Percentiles rank a stretch among this genome's conserved stretches.
These are phyloP conservation scores for Stenopsyche tienmushanensis DNA, from an alignment of 1,140 invertebrate genomes.

Conservation along the genomic window DNA sequence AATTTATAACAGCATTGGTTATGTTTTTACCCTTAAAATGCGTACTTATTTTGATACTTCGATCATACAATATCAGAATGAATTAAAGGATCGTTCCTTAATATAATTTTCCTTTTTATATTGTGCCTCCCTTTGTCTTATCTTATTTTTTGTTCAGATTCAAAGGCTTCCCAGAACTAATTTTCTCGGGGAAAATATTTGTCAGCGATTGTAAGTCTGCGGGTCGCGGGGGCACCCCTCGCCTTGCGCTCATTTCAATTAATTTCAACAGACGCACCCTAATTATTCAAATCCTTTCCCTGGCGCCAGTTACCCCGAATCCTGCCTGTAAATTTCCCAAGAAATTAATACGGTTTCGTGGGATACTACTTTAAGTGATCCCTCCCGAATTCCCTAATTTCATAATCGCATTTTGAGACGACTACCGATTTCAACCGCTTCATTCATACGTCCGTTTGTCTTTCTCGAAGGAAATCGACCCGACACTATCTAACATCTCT, in stretches of 20 bases:
- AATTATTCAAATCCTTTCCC: conserved; percentile 39
- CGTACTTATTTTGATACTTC: too few species aligned
- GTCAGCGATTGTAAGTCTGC: not conserved
- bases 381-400: conserved; percentile 16
- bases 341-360: conserved; percentile 25
- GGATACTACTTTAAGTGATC: conserved; percentile 14
- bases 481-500: not conserved
- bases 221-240: not conserved
- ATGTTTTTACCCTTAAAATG: too few species aligned
- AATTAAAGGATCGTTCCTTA: too few species aligned
- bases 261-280: conserved; percentile 35
- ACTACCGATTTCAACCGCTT: not conserved
- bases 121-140: too few species aligned
- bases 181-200: conserved; percentile 6
- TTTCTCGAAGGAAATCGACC: not conserved
- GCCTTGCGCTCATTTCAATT: conserved; percentile 28
- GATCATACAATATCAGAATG: too few species aligned
- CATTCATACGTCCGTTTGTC: not conserved
- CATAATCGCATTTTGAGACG: conserved; percentile 23
- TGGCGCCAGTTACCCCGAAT: conserved; percentile 2
- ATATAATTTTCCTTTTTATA: too few species aligned
- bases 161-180: not conserved
- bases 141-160: too few species aligned
- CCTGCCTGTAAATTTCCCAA: conserved; percentile 15
- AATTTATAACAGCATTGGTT: too few species aligned